Percentiles rank a stretch among this genome's conserved stretches.
These are phyloP conservation scores for Platysteira castanea DNA, from an alignment of 2,113 vertebrate genomes.

Conservation along the genomic window DNA sequence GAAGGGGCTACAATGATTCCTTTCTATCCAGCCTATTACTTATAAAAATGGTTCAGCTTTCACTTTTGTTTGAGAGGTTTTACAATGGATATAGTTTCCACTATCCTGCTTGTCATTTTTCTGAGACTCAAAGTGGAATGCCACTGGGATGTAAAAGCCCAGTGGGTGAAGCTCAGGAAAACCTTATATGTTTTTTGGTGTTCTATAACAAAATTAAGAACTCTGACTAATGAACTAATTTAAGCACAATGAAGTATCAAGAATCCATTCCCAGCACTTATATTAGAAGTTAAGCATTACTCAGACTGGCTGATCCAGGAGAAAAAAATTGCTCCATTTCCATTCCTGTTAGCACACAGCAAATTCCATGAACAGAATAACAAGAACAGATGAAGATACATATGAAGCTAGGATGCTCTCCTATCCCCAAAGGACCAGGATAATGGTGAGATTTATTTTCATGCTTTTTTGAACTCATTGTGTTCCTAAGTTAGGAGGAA, in stretches of 20 bases:
- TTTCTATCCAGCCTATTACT: neutral
- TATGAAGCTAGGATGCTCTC: neutral
- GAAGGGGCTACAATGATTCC: neutral
- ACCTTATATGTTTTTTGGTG: neutral
- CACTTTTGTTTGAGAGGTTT: neutral
- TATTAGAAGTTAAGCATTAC: neutral
- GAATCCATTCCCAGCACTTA: neutral
- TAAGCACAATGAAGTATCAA: neutral
- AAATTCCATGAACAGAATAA: neutral
- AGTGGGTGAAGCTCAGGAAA: neutral
- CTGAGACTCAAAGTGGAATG: neutral
- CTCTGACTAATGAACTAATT: neutral
- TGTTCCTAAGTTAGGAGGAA: neutral
- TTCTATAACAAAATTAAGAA: neutral
- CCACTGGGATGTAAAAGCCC: neutral
- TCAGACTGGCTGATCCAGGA: neutral
- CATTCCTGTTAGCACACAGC: neutral
- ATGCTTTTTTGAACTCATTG: neutral
- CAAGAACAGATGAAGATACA: neutral
- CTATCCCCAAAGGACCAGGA: neutral
- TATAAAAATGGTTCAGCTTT: neutral
- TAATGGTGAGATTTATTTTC: neutral
- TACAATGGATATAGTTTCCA: neutral
- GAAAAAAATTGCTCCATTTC: neutral
- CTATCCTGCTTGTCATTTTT: neutral